A percentile compares a stretch with the other conserved stretches of the same genome.
phyloP scores from a whole-genome alignment of 2,888 invertebrate genomes.

The Drosophila quasianomalipes region DNA sequence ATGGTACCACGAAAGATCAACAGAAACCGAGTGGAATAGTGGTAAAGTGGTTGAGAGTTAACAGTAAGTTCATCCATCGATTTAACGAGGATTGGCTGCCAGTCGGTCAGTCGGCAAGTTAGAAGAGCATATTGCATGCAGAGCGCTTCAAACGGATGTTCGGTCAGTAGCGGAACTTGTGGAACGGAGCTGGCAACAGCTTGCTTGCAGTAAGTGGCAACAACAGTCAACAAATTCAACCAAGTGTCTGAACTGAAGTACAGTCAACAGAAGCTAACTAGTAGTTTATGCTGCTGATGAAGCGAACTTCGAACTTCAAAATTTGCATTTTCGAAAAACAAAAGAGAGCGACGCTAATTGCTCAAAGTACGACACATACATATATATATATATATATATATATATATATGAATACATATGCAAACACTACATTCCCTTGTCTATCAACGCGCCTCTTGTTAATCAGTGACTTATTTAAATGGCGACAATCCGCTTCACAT shows the following conservation, averaged over 20 bases:
- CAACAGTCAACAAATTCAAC: constrained; percentile 3
- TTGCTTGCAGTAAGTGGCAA: neutral
- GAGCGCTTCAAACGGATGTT: constrained; percentile 39
- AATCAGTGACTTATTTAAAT: constrained; percentile 32
- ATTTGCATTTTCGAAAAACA: neutral
- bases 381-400: no score
- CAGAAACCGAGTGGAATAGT: constrained; percentile 9
- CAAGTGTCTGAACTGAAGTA: neutral
- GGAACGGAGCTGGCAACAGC: constrained; percentile 21
- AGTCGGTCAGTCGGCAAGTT: neutral
- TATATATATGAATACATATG: neutral
- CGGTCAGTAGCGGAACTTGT: constrained; percentile 47
- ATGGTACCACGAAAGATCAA: constrained; percentile 19
- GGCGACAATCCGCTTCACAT: constrained; percentile 29
- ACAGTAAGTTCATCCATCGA: constrained; percentile 34
- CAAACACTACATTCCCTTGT: neutral
- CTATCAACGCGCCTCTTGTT: constrained; percentile 1
- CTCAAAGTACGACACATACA: neutral
- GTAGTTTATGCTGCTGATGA: constrained; percentile 35
- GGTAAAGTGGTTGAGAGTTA: neutral
- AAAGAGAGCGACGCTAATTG: neutral
- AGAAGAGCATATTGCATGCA: neutral
- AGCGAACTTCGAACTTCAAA: constrained; percentile 10
- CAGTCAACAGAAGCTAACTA: constrained; percentile 28
- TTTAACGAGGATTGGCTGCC: neutral